These are phyloP conservation scores for Cryptocephalus moraei DNA, from an alignment of 2,888 invertebrate species.

Conservation along the genomic window DNA sequence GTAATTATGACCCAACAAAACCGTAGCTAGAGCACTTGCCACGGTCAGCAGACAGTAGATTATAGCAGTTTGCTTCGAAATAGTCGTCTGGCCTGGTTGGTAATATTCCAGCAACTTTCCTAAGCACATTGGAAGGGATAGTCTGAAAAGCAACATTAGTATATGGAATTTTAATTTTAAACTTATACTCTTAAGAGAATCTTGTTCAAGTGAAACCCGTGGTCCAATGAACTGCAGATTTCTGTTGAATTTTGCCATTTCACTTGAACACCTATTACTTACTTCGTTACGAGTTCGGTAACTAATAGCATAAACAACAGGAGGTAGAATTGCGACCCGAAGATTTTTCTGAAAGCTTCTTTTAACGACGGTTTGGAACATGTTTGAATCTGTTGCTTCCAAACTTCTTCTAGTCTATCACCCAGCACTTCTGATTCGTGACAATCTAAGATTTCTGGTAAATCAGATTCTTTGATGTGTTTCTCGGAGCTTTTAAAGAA, in stretches of 20 bases:
- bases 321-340: slow-evolving; percentile 2
- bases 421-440: slow-evolving; percentile 2
- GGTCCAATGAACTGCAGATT: too few relatives aligned
- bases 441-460: slow-evolving; percentile 1
- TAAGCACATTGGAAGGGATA: slow-evolving; percentile 4
- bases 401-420: slow-evolving; percentile 4
- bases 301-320: slow-evolving; percentile 2
- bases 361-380: slow-evolving; percentile 1
- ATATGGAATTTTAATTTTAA: neutral
- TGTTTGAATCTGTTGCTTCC: slow-evolving; percentile 1
- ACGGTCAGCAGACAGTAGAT: slow-evolving; percentile 9
- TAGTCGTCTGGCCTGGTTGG: slow-evolving; percentile 4
- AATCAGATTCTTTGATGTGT: slow-evolving; percentile 36
- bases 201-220: too few relatives aligned
- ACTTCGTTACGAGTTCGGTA: slow-evolving; percentile 6
- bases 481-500: slow-evolving; percentile 28
- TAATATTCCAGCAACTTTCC: slow-evolving; percentile 4
- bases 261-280: neutral
- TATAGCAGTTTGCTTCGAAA: slow-evolving; percentile 5
- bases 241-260: too few relatives aligned
- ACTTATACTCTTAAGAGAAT: too few relatives aligned
- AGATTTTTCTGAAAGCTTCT: slow-evolving; percentile 4
- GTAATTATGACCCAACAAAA: slow-evolving; percentile 37
- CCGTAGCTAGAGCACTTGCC: neutral
- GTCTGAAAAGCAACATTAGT: neutral